Base-by-base conservation (phyloP, 2,888 invertebrate genomes). In the Minunthozetes semirufus region DNA sequence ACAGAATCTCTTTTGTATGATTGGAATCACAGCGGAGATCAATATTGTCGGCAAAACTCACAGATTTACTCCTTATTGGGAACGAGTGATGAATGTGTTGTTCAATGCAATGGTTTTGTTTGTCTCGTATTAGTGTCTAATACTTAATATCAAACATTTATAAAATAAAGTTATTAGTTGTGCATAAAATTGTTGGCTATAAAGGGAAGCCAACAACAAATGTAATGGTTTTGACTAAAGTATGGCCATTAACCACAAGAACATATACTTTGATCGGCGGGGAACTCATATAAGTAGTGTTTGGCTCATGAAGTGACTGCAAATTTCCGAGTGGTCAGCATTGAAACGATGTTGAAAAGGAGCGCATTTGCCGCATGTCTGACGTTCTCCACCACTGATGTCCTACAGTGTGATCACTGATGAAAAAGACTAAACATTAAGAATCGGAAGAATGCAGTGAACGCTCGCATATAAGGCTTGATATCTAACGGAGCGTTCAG, bases 401-500 rank as follows among this genome's bases (percentile, higher is more conserved):
- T 63, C 63, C 63, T 29, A 63, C 63, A 29, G 63, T 13, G 63
- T 63, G 63, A 63, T 63, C 29, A 63, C 63, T 63, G 33, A 1
- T 6, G 6, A 13, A 13, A 63, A 63, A 25, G 63, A 63, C 63
- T 6, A 15, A 13, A 63, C 63, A 63, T 63, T 63, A 63, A 63
- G 63, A 63, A 63, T 63, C 63, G 63, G 63, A 63, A 59, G 59
- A 59, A 59, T 59, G 59, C 59, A 4, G 27, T 59, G 3, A n/a
- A 22, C 33, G 15, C n/a, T 33, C 63, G 17, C 25, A 63, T 63
- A 59, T 22, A 5, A 27, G 22, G n/a, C n/a, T 59, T 33, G 5
- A 27, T 63, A 63, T 63, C 63, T 63, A 63, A 63, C 63, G 17
- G 63, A 63, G 29, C 63, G 63, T 63, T 63, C 33, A 27, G 33